Evolutionary conservation across 2,113 vertebrate species (phyloP).

Genomic region (Muntiacus reevesi): DNA sequence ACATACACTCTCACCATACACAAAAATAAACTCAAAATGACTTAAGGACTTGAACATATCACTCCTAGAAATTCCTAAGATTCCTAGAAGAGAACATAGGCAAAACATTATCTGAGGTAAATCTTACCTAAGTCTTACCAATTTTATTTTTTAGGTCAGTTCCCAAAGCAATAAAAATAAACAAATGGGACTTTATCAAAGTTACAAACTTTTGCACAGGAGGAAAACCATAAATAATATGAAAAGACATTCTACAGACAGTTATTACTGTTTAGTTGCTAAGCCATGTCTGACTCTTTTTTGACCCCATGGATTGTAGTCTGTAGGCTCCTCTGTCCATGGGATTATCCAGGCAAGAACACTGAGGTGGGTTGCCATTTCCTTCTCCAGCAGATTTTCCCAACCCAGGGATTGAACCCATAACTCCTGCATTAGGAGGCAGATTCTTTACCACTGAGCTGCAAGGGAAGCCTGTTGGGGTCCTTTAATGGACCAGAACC

Average conservation of each 20-base stretch:
- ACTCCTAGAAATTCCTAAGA: not conserved
- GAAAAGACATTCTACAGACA: not conserved
- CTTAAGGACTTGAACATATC: not conserved
- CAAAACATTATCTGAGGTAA: not conserved
- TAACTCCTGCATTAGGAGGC: not conserved
- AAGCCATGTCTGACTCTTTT: not conserved
- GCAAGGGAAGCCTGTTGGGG: not conserved
- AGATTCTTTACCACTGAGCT: not conserved
- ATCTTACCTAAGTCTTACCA: not conserved
- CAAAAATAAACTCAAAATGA: not conserved
- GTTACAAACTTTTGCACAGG: not conserved
- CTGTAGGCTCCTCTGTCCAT: not conserved
- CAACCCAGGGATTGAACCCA: not conserved
- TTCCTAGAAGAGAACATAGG: not conserved
- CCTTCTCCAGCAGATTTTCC: not conserved
- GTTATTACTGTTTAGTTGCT: not conserved
- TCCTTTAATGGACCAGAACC: no score
- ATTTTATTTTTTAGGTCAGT: not conserved
- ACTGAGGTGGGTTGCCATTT: not conserved
- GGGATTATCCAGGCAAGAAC: not conserved
- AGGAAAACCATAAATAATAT: not conserved
- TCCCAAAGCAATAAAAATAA: not conserved
- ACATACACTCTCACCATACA: not conserved
- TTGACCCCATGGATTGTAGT: not conserved
- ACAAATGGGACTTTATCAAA: not conserved